Evolutionary conservation across 1,140 invertebrate species (phyloP), one percentile per base, ranked within the genome.

Genomic region (Drosophila tani): DNA sequence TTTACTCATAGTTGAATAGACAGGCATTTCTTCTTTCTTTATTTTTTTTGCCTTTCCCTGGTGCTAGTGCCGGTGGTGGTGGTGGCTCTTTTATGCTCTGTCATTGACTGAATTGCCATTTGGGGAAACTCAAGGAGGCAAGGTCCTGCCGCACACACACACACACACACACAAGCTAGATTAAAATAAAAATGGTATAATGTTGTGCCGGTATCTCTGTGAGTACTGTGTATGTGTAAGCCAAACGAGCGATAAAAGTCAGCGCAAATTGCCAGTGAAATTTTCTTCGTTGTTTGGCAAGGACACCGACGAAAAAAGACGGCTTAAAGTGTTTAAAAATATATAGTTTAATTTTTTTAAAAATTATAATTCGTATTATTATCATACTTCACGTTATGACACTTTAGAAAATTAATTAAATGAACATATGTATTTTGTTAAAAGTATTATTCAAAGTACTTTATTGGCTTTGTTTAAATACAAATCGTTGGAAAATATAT

Each of bases 91-190:
- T 84, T 84, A 84, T 84, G 82, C 68, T 46, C 68, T 74, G 82
- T 84, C 82, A 84, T 84, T 81, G 82, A 84, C 73, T 77, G 81
- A 84, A 84, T 80, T 84, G 74, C 67, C 67, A 81, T 84, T 84
- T 69, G 75, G 64, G 80, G 67, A 27, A 73, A 59, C 60, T 41
- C 56, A 68, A 75, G 45, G 51, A 38, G 46, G 51, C 51, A 24
- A 56, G 53, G 53, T 56, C 53, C 53, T 56, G 53, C 35, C 32
- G 21, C 51, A 55, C 29, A 19, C 17, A 27, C 14, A 49, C 21
- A 40, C 5, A 49, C 27, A 27, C 21, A 64, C 35, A 53, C 47
- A 41, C 47, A 74, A 64, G 19, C 49, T 66, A 62, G 46, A 67
- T 82, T 77, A 64, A 82, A 81, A 81, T 82, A 66, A 68, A 82